phyloP scores from a whole-genome alignment of 2,113 vertebrate species.

The Poicephalus meyeri region DNA sequence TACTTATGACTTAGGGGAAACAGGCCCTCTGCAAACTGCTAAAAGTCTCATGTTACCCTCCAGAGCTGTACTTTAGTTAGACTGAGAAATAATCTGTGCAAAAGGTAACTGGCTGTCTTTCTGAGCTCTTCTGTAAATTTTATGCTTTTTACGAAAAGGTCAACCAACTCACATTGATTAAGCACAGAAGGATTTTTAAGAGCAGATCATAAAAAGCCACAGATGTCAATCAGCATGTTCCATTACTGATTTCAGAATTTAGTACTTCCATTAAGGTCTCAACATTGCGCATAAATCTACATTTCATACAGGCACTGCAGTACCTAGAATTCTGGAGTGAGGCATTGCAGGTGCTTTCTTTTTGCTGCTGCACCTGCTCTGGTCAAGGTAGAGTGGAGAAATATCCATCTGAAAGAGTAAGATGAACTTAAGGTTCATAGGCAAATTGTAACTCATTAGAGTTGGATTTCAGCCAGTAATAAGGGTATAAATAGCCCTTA shows the following conservation, averaged over 20 bases:
- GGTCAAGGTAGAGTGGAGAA: background rate
- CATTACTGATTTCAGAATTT: background rate
- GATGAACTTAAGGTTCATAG: background rate
- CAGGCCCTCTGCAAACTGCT: background rate
- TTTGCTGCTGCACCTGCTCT: background rate
- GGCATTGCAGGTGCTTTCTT: background rate
- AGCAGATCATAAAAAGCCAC: background rate
- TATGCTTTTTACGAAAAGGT: background rate
- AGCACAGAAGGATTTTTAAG: background rate
- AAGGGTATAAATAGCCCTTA: background rate
- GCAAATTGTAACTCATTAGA: background rate
- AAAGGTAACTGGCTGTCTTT: background rate
- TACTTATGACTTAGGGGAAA: slow-evolving; percentile 28
- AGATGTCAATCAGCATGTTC: background rate
- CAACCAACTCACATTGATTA: background rate
- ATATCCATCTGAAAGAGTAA: background rate
- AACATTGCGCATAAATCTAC: background rate
- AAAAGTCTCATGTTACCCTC: slow-evolving; percentile 6
- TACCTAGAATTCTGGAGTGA: background rate
- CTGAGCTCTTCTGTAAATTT: background rate
- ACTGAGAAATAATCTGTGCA: background rate
- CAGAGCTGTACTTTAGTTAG: background rate
- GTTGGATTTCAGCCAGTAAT: background rate
- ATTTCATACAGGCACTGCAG: background rate
- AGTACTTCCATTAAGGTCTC: background rate